phyloP scores from a whole-genome alignment of 2,888 invertebrate genomes.

The Synergus gifuensis region DNA sequence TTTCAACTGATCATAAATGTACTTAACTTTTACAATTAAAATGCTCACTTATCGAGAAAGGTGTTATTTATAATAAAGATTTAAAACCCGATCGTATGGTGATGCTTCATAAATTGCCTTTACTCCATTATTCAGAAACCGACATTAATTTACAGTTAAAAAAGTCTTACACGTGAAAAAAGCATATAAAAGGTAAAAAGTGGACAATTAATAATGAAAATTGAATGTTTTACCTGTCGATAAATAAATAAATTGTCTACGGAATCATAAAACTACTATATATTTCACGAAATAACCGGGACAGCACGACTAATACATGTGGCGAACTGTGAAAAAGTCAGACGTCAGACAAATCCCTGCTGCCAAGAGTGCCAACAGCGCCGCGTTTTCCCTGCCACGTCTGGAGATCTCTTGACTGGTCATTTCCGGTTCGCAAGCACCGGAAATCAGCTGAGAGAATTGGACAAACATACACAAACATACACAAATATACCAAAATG shows the following conservation, averaged over 20 bases:
- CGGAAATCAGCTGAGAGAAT: slow-evolving; percentile 27
- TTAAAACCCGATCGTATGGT: slow-evolving; percentile 16
- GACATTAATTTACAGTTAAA: neutral
- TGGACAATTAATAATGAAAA: neutral
- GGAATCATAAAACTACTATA: slow-evolving; percentile 11
- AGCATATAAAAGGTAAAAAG: neutral
- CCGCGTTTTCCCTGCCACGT: slow-evolving; percentile 57
- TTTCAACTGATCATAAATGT: neutral
- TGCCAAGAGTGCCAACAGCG: slow-evolving; percentile 58
- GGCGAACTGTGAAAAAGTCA: slow-evolving; percentile 53
- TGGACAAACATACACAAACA: neutral
- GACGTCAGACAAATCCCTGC: slow-evolving; percentile 46
- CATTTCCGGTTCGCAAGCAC: slow-evolving; percentile 50
- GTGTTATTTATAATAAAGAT: slow-evolving; percentile 8
- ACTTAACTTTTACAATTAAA: neutral
- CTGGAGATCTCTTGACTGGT: slow-evolving; percentile 53
- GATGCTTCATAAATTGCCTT: neutral
- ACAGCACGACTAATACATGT: slow-evolving; percentile 46
- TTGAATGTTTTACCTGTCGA: slow-evolving; percentile 19
- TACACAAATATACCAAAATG: neutral
- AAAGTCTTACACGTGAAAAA: neutral
- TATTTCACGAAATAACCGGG: neutral
- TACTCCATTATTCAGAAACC: neutral
- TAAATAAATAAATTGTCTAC: neutral
- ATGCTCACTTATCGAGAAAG: neutral